Base-by-base conservation (phyloP, 2,888 invertebrate genomes). In the Orthonychiurus folsomi region DNA sequence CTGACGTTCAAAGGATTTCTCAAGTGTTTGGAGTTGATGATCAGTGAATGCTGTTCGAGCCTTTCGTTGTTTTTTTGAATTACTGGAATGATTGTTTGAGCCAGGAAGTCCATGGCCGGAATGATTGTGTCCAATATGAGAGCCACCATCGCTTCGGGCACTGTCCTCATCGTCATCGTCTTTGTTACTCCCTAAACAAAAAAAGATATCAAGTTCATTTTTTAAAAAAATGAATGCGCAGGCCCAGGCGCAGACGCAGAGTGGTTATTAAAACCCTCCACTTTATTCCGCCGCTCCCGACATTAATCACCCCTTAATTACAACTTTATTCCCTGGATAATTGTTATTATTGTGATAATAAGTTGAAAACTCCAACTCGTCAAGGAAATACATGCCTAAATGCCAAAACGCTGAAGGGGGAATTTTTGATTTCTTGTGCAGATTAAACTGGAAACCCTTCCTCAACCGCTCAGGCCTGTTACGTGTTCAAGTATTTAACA, bases 41-140 rank as follows among this genome's bases (percentile, higher is more conserved):
- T 99, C 99, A 53, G 97, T 97, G 82, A 99, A 99, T 53, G 99
- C 99, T 25, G 96, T 96, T 66, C 96, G 81, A 54, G 96, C 96
- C 80, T 96, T 96, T 69, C 96, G 81, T 76, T 95, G 94, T 79
- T 96, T 96, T 82, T 95, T 95, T 75, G 86, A 86, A 53, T 70
- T 59, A 60, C 68, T 68, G 12, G 68, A 65, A 26, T 65, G 66
- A 60, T 65, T 65, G 20, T 18, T 28, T 3, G 3, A 3, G 2
- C 27, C 12, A n/a, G 27, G 27, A n/a, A 37, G 28, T 9, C 56
- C 28, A 9, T 9, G 37, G 5, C 37, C 37, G 37, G 37, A 37
- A 37, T 37, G 37, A 12, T 9, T 27, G 5, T 56, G 56, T 9
- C 56, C 56, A 3, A 15, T 26, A 2, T 63, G 67, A 50, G 66